Evolutionary conservation across 2,888 invertebrate species (phyloP).

Genomic region (Andrena fulva): DNA sequence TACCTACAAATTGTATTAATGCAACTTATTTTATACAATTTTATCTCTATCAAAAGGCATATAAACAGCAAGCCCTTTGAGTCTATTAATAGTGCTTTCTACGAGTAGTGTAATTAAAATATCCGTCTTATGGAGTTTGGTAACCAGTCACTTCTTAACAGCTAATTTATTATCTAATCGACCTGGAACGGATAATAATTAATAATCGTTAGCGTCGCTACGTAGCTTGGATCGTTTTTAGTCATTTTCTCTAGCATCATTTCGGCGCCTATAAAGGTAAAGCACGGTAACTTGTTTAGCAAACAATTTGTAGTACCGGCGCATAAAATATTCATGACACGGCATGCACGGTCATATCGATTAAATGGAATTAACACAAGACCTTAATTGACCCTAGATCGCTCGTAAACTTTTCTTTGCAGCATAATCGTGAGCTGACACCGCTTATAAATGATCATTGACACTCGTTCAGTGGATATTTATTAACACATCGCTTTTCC

Average conservation of each 20-base stretch:
- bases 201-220: neutral
- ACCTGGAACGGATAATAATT: neutral
- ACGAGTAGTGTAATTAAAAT: neutral
- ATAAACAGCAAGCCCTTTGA: neutral
- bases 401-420: constrained; percentile 7
- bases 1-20: no score
- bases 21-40: no score
- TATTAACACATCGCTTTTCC: neutral
- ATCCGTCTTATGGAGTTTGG: neutral
- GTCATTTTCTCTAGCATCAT: neutral
- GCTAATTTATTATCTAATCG: neutral
- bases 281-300: constrained; percentile 32
- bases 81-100: neutral
- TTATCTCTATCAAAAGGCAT: no score
- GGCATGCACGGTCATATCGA: constrained; percentile 7
- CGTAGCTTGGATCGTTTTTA: constrained; percentile 9
- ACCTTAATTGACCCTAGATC: constrained; percentile 9
- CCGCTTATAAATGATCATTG: neutral
- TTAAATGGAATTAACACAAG: constrained; percentile 30
- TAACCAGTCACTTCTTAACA: neutral
- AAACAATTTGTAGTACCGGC: constrained; percentile 44
- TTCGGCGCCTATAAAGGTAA: neutral
- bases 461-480: neutral
- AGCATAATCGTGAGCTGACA: constrained; percentile 3
- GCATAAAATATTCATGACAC: constrained; percentile 48